Evolutionary conservation across 2,113 vertebrate genomes (phyloP), one percentile per base, ranked within the genome.

Genomic region (Rhodinocichla rosea): DNA sequence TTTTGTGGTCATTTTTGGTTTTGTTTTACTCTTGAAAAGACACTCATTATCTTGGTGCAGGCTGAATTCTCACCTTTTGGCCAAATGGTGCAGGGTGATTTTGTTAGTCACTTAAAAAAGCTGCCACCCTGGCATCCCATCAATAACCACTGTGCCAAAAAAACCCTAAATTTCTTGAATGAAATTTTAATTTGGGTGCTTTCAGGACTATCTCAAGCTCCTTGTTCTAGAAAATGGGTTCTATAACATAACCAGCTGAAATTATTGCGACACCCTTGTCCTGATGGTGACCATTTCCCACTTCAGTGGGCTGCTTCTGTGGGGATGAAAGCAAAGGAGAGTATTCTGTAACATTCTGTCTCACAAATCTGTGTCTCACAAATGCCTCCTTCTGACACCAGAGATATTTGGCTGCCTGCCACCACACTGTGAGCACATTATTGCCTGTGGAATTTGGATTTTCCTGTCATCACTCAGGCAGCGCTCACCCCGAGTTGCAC

Each of bases 381-480:
- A 17, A 17, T 44, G n/a, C 30, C 21, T 83, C 37, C 45, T 27
- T 13, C 28, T 28, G 28, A 64, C 35, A 21, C 6, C 18, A 35
- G 33, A 42, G 20, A 23, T 42, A 6, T 17, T 13, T 83, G 32
- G 9, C 26, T 30, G 24, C 16, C 62, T 37, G 10, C 4, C 45
- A 32, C 20, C 13, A 11, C 2, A 2, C 3, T 10, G 3, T 18
- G 6, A 39, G 8, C 2, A 1, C 21, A 5, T 27, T 15, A 1
- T 16, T 75, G 59, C 33, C 52, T 10, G 32, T 5, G 3, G 71
- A 83, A 49, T 63, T 44, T 28, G 83, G 55, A 24, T 67, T 37
- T 47, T 59, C 17, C 27, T 55, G 15, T 18, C 33, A 30, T 17
- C 45, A 21, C 26, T 11, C n/a, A 37, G 63, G 33, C 49, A 56